Percentiles rank a stretch among this genome's conserved stretches.
These are phyloP conservation scores for Poeciliopsis prolifica DNA, from an alignment of 2,113 vertebrate species.

Conservation along the genomic window DNA sequence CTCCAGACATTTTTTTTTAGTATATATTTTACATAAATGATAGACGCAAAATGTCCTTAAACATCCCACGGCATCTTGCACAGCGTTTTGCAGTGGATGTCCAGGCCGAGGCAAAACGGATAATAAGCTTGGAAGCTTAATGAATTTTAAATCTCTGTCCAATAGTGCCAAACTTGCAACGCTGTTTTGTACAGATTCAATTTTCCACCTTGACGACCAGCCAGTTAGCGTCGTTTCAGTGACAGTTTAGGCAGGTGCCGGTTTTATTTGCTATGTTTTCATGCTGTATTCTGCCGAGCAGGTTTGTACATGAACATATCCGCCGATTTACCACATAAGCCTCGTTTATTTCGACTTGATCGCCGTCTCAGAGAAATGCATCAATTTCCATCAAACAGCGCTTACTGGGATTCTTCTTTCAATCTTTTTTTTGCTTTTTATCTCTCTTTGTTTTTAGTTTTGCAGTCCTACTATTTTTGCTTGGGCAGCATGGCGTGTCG, in stretches of 20 bases:
- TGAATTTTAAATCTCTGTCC: neutral
- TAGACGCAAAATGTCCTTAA: neutral
- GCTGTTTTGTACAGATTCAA: neutral
- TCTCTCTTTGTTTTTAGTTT: neutral
- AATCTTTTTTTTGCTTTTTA: neutral
- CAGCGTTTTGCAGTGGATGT: neutral
- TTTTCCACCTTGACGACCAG: neutral
- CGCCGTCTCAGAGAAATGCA: neutral
- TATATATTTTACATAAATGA: neutral
- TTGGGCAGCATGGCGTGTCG: constrained; percentile 16
- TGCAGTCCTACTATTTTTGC: constrained; percentile 9
- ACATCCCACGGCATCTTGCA: neutral
- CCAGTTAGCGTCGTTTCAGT: neutral
- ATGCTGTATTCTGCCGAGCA: neutral
- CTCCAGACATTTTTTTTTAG: neutral
- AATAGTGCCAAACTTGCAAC: neutral
- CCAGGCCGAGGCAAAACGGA: neutral
- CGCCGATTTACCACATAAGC: neutral
- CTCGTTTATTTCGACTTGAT: neutral
- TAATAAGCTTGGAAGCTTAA: neutral
- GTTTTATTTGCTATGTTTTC: neutral
- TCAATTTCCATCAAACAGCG: neutral
- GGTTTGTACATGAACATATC: neutral
- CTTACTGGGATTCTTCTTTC: neutral
- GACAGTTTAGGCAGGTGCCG: neutral